These are phyloP conservation scores for Nesoenas mayeri DNA, from an alignment of 2,113 vertebrate species.

Conservation along the genomic window DNA sequence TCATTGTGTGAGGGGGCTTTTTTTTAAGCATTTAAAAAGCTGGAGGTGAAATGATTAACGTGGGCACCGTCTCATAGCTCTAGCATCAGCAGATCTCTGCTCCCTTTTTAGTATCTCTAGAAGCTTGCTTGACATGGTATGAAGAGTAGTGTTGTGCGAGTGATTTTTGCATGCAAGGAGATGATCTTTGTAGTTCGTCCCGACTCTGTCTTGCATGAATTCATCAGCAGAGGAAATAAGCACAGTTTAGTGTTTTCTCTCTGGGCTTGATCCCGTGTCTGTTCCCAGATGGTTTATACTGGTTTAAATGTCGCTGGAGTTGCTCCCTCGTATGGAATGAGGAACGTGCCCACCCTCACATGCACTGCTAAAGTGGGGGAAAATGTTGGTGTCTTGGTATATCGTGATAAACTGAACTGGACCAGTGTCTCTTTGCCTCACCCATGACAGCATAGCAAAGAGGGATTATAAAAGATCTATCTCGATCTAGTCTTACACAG, in stretches of 20 bases:
- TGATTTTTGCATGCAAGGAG: background rate
- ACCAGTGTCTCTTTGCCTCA: background rate
- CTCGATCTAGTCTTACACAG: fast-evolving
- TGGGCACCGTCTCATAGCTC: background rate
- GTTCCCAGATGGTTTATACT: background rate
- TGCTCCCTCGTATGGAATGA: background rate
- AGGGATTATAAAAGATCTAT: background rate
- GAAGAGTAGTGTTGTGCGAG: background rate
- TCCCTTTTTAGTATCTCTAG: background rate
- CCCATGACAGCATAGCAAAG: background rate
- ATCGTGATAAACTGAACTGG: background rate
- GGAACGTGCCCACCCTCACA: background rate
- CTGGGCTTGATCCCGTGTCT: background rate
- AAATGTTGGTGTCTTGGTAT: background rate
- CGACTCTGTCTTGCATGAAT: background rate
- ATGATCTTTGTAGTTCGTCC: background rate
- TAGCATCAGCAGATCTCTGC: background rate
- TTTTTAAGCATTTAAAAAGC: background rate
- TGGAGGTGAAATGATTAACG: background rate
- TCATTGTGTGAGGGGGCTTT: background rate
- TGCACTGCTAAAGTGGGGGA: background rate
- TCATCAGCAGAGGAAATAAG: background rate
- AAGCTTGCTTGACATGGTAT: background rate
- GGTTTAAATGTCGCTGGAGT: background rate
- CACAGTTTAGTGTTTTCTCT: background rate